phyloP scores from a whole-genome alignment of 2,888 invertebrate species.

The Seira sanloemensis region DNA sequence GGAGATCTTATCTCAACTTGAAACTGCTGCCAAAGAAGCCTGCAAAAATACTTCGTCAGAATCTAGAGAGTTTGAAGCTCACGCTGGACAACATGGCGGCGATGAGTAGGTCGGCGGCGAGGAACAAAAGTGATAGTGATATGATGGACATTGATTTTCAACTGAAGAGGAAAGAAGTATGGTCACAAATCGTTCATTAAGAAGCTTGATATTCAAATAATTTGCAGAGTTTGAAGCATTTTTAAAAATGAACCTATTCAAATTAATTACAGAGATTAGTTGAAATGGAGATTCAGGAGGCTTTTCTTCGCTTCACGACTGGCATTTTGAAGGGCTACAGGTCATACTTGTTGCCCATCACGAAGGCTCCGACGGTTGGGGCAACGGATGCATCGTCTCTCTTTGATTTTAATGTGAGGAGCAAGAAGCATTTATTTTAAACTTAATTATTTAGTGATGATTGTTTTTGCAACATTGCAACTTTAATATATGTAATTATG shows the following conservation, averaged over 20 bases:
- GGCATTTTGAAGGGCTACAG: constrained; percentile 93
- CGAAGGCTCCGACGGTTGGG: constrained; percentile 93
- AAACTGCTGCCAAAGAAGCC: constrained; percentile 93
- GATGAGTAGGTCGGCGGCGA: constrained; percentile 62
- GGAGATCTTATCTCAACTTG: constrained; percentile 83
- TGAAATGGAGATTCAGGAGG: constrained; percentile 97
- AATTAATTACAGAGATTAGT: constrained; percentile 82
- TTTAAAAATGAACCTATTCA: neutral
- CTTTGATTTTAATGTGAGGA: constrained; percentile 87
- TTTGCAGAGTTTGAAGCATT: neutral
- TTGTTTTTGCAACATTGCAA: no score
- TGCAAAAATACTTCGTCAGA: constrained; percentile 86
- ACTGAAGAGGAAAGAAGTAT: constrained; percentile 82
- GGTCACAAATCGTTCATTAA: neutral
- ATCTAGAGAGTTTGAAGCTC: constrained; percentile 82
- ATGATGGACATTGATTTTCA: constrained; percentile 89
- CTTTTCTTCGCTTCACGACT: constrained; percentile 96
- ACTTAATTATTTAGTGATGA: no score
- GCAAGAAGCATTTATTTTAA: no score
- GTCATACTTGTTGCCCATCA: constrained; percentile 91
- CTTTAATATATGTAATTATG: no score
- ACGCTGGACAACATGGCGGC: constrained; percentile 64
- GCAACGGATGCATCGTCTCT: constrained; percentile 96
- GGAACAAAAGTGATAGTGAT: constrained; percentile 75
- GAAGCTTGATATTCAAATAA: neutral